Base-by-base conservation (phyloP, 2,113 vertebrate species). In the Larimichthys crocea region DNA sequence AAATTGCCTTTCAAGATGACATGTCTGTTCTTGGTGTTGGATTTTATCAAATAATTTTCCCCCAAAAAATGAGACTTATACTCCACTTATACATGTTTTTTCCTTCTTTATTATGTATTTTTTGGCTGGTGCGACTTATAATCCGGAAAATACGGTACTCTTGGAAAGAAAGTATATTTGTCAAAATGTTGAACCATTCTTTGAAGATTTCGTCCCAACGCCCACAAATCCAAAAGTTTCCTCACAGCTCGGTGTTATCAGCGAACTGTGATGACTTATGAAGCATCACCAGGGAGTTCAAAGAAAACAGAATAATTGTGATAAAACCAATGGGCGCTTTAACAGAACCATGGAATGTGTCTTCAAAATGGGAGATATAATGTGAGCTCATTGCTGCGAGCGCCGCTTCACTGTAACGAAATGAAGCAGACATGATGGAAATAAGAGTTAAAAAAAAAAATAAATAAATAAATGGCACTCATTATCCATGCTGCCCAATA, bases 401-500 rank as follows among this genome's bases (percentile, higher is more conserved):
- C n/a, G 20, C 57, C 20, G 59, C n/a, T 42, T 50, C 44, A 16
- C 50, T 40, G 16, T 5, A 35, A 63, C 52, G 29, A 56, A 57
- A 57, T 49, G 22, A 61, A 50, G 31, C 56, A 35, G 49, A 12
- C 60, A 17, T 22, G 42, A 55, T 31, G 42, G 31, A 46, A 59
- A 56, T 61, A 4, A 40, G 50, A 26, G 16, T 20, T 15, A 6
- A 31, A 31, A 31, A 31, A 31, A 31, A 1, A 31, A 31, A 31
- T 5, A 35, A 24, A 17, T 62, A 15, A n/a, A 40, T 22, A 31
- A 35, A 55, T 8, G 15, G 7, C 8, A 9, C 24, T 53, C 14
- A 57, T 74, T 74, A 70, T 65, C 31, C 24, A 3, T 10, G 52
- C 16, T 22, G 35, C 44, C 67, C 48, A 60, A 82, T 14, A 19